Base-by-base conservation (phyloP, 1,140 invertebrate species). In the Trypoxylus dichotomus region DNA sequence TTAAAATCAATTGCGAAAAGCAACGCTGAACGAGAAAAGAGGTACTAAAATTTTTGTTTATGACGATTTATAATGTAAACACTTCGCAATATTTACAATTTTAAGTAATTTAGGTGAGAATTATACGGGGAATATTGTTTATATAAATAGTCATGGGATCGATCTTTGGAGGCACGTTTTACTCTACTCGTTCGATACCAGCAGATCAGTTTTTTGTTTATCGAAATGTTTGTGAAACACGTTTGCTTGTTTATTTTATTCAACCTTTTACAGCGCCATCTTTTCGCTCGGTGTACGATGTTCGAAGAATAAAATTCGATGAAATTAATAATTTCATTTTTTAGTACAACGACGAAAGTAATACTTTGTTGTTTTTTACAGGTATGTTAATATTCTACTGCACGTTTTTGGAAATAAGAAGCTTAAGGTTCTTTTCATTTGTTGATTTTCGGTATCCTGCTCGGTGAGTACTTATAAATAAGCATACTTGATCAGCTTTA, bases 1-100 rank as follows among this genome's bases (percentile, higher is more conserved):
- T 54, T 19, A 54, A 37, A 37, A 54, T 54, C 15, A 54, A n/a
- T n/a, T n/a, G 47, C 15, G 47, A 19, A 54, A 54, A 54, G 19
- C 19, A 54, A 54, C 47, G 19, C 19, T 19, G 15, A 19, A 54
- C 15, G 15, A 54, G 47, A 54, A 54, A 19, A 54, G 47, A n/a
- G 47, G 47, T n/a, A 54, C 19, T 54, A 54, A 54, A n/a, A 54
- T 54, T 54, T 54, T 54, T 54, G 47, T 54, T 54, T 54, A 54
- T n/a, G 47, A 54, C 47, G 47, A 54, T 54, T 54, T 54, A 19
- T 54, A 54, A 54, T n/a, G 19, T 19, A 54, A 54, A 54, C 47
- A 54, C 47, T 54, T 54, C 47, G 19, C 15, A 19, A 54, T 54
- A 54, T 54, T 54, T 54, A 54, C 47, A 54, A 54, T 19, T 54